Percentiles rank a stretch among this genome's conserved stretches.
phyloP scores from a whole-genome alignment of 2,797 vertebrate species.

The Psittacula echo region DNA sequence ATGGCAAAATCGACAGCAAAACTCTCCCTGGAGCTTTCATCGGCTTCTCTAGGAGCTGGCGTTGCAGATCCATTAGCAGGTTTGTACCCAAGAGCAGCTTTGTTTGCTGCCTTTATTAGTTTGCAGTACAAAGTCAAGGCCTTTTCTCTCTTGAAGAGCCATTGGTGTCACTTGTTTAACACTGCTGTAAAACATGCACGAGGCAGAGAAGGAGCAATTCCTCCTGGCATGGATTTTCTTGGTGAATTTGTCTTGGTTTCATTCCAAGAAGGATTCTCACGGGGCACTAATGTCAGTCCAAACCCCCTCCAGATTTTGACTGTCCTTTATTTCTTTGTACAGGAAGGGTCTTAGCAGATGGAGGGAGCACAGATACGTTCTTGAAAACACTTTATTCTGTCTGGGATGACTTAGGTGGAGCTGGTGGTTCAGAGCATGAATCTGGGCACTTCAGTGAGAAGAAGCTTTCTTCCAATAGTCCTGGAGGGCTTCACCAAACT shows the following conservation, averaged over 20 bases:
- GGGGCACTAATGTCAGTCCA: neutral
- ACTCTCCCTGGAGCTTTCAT: conserved; percentile 6
- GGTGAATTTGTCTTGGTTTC: neutral
- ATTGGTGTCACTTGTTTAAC: neutral
- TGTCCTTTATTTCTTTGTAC: neutral
- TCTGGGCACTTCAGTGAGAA: neutral
- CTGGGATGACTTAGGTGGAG: neutral
- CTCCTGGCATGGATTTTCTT: neutral
- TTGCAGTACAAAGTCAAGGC: neutral
- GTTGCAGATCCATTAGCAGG: neutral
- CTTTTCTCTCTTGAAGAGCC: neutral
- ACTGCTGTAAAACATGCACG: neutral
- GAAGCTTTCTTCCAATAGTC: neutral
- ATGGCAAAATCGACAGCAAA: neutral
- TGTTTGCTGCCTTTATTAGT: neutral
- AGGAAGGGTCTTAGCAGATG: neutral
- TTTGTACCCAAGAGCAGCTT: neutral
- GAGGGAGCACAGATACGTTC: neutral
- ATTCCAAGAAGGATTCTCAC: neutral
- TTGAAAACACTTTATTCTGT: neutral
- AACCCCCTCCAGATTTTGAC: neutral
- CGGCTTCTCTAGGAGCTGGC: neutral
- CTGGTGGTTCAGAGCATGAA: neutral
- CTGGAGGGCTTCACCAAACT: neutral
- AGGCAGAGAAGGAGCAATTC: neutral